These are phyloP conservation scores for Drosophila tani DNA, from an alignment of 1,140 invertebrate genomes.

Conservation along the genomic window DNA sequence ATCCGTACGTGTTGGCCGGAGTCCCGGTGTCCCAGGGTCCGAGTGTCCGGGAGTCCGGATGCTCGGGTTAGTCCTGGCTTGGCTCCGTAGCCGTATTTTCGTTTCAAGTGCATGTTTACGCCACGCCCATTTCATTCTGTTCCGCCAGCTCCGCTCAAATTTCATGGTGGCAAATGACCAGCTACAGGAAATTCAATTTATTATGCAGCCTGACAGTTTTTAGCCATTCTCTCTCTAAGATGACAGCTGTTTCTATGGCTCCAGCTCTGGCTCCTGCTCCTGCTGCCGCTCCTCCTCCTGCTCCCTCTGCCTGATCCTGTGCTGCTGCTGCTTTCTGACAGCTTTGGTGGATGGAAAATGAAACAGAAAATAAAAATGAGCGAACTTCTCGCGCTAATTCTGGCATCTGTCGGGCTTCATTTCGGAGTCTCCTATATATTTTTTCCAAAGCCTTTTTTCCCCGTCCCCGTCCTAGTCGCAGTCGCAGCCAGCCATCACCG, in stretches of 20 bases:
- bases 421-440: constrained; percentile 42
- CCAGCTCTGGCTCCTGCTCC: constrained; percentile 4
- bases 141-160: constrained; percentile 28
- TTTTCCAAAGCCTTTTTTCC: constrained; percentile 15
- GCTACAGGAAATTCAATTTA: constrained; percentile 80
- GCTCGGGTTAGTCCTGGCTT: constrained; percentile 12
- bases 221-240: constrained; percentile 62
- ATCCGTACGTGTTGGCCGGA: constrained; percentile 63
- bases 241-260: constrained; percentile 61
- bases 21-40: constrained; percentile 11
- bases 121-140: constrained; percentile 39
- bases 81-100: constrained; percentile 32
- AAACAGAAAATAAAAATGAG: constrained; percentile 55
- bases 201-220: constrained; percentile 80
- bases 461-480: background rate
- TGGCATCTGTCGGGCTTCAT: constrained; percentile 64
- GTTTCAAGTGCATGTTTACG: constrained; percentile 65
- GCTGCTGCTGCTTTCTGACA: constrained; percentile 34
- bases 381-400: constrained; percentile 71
- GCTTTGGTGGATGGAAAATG: constrained; percentile 34
- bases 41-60: constrained; percentile 14
- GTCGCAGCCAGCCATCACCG: constrained; percentile 15
- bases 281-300: background rate
- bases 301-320: constrained; percentile 16
- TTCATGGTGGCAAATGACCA: constrained; percentile 77